Evolutionary conservation across 2,797 vertebrate genomes (phyloP).

Genomic region (Fringilla coelebs): DNA sequence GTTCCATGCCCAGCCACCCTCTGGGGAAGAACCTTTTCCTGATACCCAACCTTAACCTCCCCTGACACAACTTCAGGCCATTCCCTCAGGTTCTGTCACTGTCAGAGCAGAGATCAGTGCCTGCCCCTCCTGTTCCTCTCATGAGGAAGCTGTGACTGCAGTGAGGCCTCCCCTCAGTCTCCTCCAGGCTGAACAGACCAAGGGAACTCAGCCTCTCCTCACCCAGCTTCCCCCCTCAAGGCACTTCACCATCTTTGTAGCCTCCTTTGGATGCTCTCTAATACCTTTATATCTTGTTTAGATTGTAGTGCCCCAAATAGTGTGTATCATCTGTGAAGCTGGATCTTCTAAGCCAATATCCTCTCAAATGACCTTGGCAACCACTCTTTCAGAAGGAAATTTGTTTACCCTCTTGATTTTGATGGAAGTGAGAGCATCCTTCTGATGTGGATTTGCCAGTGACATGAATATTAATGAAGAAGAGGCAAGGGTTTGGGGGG

Average conservation of each 20-base stretch:
- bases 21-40: background rate
- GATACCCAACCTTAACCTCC: fast-evolving
- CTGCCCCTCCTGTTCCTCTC: background rate
- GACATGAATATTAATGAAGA: background rate
- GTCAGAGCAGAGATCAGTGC: background rate
- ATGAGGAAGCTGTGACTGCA: fast-evolving
- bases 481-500: background rate
- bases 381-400: background rate
- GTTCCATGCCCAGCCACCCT: background rate
- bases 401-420: background rate
- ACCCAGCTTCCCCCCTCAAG: fast-evolving
- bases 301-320: no score
- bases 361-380: background rate
- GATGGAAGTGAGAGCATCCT: background rate
- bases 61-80: background rate
- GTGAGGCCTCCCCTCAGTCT: background rate
- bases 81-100: fast-evolving
- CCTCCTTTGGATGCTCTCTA: background rate
- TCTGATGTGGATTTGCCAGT: background rate
- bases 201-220: fast-evolving
- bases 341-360: background rate
- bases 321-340: background rate
- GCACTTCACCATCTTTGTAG: background rate
- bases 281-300: background rate
- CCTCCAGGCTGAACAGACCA: background rate